Evolutionary conservation across 2,888 invertebrate species (phyloP), one percentile per base, ranked within the genome.

Genomic region (Acanthoscelides obtectus): DNA sequence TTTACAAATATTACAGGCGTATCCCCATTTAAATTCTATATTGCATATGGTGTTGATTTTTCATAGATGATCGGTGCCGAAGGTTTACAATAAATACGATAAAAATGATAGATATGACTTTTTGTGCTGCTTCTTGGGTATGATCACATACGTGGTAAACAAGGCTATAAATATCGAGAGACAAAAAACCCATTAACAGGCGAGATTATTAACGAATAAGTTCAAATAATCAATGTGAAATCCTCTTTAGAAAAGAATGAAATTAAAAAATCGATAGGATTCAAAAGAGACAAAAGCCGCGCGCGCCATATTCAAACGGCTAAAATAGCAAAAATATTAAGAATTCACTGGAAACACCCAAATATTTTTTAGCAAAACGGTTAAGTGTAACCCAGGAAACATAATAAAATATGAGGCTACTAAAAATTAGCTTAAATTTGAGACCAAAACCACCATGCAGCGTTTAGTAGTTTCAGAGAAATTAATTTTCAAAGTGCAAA

Each of bases 281-380:
- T 80, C 77, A 76, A 82, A 81, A 77, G 74, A 77, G 72, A 72
- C 67, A 71, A 76, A 76, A 77, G 75, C 81, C 83, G 83, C 83
- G 83, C 82, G 82, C 83, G 83, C 83, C 81, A 82, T 81, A 76
- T 82, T 83, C 80, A 82, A 85, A 82, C 80, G 76, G 82, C 83
- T 79, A 82, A 84, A 82, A 84, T 83, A 83, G 83, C 83, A 81
- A 78, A 45, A 83, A 83, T 83, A 85, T 84, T 84, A 84, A 84
- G 45, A 83, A 84, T 83, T 78, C 78, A 74, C 74, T 76, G 83
- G 74, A 83, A 80, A 83, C 84, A 85, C 84, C 84, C 84, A 83
- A 84, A 84, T 85, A 82, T 81, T 83, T 84, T 84, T 75, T 78
- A 73, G 73, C 64, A 68, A 65, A 76, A 81, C 77, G 73, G 76